Base-by-base conservation (phyloP, 1,140 invertebrate species). In the Tribolium madens region DNA sequence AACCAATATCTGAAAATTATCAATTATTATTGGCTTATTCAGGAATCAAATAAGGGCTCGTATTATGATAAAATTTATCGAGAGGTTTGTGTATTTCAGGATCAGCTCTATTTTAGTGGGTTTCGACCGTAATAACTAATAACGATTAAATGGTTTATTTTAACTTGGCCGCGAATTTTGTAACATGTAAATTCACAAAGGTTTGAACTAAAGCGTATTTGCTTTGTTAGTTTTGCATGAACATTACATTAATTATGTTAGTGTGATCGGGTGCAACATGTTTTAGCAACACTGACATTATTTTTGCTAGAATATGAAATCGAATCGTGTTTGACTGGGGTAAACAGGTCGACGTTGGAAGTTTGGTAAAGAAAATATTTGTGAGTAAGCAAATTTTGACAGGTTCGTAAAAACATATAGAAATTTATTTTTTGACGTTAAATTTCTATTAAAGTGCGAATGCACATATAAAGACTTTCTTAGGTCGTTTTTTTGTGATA, bases 1-100 rank as follows among this genome's bases (percentile, higher is more conserved):
- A 9, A 18, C 57, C 57, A 64, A 64, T 64, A 36, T 64, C 13
- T 26, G 57, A 64, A 64, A 64, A 31, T 33, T 64, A 33, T 64
- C 57, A 26, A 64, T 64, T 33, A 64, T 33, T 64, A 64, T 14
- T 33, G 57, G 57, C 57, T 64, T 64, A 64, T 64, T 33, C 21
- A 33, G 14, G 36, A 26, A 26, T 64, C 57, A 64, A 33, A 31
- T 18, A 12, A 31, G n/a, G n/a, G 10, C 26, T 21, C 10, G 3
- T 5, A 64, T 33, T 64, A 3, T 31, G n/a, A n/a, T 21, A 21
- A 18, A 57, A 57, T 18, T 57, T 57, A 57, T 57, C 9, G 17
- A 57, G 57, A 21, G 15, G 10, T 12, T 21, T 33, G 26, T 31
- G 15, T 21, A 21, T 13, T 12, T 33, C 12, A 26, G 14, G 57